Evolutionary conservation across 2,113 vertebrate species (phyloP), one percentile per base, ranked within the genome.

Genomic region (Alethe castanea): DNA sequence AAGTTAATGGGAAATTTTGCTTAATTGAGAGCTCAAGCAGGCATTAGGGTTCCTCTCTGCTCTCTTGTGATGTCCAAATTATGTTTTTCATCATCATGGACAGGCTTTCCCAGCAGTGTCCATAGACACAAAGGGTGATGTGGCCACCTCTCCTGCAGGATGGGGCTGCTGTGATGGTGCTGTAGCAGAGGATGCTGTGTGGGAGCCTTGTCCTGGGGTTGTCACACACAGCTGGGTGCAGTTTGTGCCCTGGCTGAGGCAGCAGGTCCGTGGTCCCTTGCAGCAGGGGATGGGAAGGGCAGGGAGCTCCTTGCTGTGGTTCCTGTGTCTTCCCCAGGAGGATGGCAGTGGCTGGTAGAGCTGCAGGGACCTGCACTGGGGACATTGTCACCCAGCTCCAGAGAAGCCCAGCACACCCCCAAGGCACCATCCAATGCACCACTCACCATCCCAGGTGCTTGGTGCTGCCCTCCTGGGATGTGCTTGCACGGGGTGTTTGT

Each of bases 121-220:
- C 3, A 0, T 4, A 38, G 62, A 17, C 22, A n/a, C 2, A 1
- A 33, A 26, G 18, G 28, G 18, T 52, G 18, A 12, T 0, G 2
- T 44, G 26, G 44, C 20, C 42, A 9, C 19, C 44, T 35, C 48
- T 81, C 6, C 62, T 64, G 67, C 7, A 18, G 36, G 14, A 8
- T 26, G 40, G 33, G 52, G 78, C 50, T 78, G 59, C 54, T 52
- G 65, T 2, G 3, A 33, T 48, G 42, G 57, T 0, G 2, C 77
- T 57, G 72, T 4, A 38, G 59, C 33, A 45, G 53, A 38, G 59
- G 22, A 20, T 67, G 7, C 2, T 11, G 29, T 19, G 60, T 50
- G 19, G 47, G 16, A 86, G n/a, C 36, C 19, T 3, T 17, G 19
- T 38, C 29, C 11, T 50, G 24, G 19, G 14, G 3, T 1, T 81